Evolutionary conservation across 2,113 vertebrate genomes (phyloP).

Genomic region (Capreolus pygargus): DNA sequence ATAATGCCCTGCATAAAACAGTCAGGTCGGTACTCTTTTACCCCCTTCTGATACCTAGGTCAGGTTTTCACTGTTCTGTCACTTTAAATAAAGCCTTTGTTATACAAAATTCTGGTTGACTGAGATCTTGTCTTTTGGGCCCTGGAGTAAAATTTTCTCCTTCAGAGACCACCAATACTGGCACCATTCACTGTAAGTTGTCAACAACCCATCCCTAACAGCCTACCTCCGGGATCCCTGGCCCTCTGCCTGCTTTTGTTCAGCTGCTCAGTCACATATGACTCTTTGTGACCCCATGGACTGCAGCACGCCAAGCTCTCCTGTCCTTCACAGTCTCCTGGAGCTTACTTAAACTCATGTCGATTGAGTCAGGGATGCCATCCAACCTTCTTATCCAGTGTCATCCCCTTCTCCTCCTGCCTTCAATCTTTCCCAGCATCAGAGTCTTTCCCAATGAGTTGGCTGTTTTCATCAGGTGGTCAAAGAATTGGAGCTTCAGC

Average conservation of each 20-base stretch:
- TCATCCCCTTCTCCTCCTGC: not conserved
- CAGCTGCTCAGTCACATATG: not conserved
- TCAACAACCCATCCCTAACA: not conserved
- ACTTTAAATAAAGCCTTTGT: not conserved
- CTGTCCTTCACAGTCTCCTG: not conserved
- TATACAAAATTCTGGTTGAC: not conserved
- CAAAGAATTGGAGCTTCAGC: not conserved
- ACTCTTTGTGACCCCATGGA: not conserved
- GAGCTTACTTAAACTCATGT: not conserved
- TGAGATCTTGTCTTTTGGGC: not conserved
- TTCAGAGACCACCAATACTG: not conserved
- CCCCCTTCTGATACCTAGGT: not conserved
- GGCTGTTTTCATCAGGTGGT: not conserved
- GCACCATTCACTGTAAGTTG: not conserved
- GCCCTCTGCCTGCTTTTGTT: not conserved
- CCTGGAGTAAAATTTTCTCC: not conserved
- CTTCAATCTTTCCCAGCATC: not conserved
- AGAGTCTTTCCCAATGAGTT: not conserved
- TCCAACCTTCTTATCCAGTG: not conserved
- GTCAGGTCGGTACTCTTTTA: not conserved
- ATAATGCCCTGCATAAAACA: not conserved
- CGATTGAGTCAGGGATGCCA: not conserved
- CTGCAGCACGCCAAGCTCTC: not conserved
- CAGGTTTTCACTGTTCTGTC: not conserved
- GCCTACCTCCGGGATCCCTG: not conserved